Base-by-base conservation (phyloP, 2,113 vertebrate species). In the Tupaia tana region DNA sequence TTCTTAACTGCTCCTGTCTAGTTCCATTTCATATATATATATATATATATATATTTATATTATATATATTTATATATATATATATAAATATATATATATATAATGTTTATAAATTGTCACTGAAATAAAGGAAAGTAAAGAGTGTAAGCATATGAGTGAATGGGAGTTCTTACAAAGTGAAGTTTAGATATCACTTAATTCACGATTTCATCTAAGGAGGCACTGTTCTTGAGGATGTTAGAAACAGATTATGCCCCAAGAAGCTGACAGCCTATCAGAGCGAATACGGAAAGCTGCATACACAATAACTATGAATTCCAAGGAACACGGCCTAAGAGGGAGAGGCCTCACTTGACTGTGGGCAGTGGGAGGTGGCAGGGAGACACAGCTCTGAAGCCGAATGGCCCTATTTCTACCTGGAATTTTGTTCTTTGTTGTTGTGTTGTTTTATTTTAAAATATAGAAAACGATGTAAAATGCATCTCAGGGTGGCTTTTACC, bases 391-490 rank as follows among this genome's bases (percentile, higher is more conserved):
- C 18, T 3, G 2, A 61, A 73, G n/a, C 19, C 54, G 11, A 88
- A 69, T 0, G 54, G 10, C 22, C 22, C 1, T 54, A n/a, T 29
- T 82, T 94, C 80, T 69, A 86, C 52, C 20, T 19, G 29, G 29
- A 94, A 93, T 52, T 64, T 52, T 1, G 3, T 43, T 84, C 6
- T 52, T 22, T 34, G 15, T 31, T 75, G 10, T 59, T 66, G 6
- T 67, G 92, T 59, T 52, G 12, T 71, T 86, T 83, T 87, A 69
- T 56, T 89, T 89, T 58, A 83, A 59, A 89, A 89, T 31, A 69
- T 2, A 74, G 14, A 80, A 61, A 3, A 29, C 5, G 13, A 12
- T 63, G 66, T n/a, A 73, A 89, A 75, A 70, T 12, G 52, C 20
- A 80, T 75, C 91, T 95, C 54, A 87, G 59, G 66, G 0, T 54